Conservation (phyloP, 2,888 invertebrate species). For the Hirtodrosophila duncani region DNA sequence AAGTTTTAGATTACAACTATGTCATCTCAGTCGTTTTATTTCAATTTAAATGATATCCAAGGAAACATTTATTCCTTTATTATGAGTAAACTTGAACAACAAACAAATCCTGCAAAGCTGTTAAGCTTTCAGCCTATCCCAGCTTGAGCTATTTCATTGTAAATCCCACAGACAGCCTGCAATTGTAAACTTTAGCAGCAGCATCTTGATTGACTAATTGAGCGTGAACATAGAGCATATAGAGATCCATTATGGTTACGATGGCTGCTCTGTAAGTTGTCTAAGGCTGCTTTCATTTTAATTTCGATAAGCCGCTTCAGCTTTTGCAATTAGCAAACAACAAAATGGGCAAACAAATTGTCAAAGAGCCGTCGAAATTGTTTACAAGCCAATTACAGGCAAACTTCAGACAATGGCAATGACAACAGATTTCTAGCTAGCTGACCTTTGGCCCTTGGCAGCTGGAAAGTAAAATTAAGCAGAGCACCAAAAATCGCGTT, state of each 20-base stretch:
- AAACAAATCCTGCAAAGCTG: no score
- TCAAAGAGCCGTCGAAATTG: slow-evolving; percentile 64
- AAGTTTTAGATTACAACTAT: no score
- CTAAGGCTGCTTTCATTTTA: slow-evolving; percentile 18
- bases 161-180: slow-evolving; percentile 2
- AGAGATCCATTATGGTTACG: slow-evolving; percentile 14
- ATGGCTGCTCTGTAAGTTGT: slow-evolving; percentile 14
- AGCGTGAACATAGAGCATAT: slow-evolving; percentile 47
- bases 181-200: slow-evolving; percentile 30
- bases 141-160: no score
- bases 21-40: no score
- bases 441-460: slow-evolving; percentile 59
- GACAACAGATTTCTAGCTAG: slow-evolving; percentile 54
- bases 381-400: slow-evolving; percentile 69
- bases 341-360: slow-evolving; percentile 55
- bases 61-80: no score
- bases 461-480: slow-evolving; percentile 61
- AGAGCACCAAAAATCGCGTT: slow-evolving; percentile 70
- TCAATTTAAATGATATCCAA: no score
- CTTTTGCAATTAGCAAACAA: slow-evolving; percentile 55
- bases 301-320: slow-evolving; percentile 38
- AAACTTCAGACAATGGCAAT: slow-evolving; percentile 56
- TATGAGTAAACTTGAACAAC: no score
- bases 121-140: no score
- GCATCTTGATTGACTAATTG: slow-evolving; percentile 41